Percentiles rank a stretch among this genome's conserved stretches.
Conservation (phyloP, 2,888 invertebrate genomes). For the Melanostoma scalare region DNA sequence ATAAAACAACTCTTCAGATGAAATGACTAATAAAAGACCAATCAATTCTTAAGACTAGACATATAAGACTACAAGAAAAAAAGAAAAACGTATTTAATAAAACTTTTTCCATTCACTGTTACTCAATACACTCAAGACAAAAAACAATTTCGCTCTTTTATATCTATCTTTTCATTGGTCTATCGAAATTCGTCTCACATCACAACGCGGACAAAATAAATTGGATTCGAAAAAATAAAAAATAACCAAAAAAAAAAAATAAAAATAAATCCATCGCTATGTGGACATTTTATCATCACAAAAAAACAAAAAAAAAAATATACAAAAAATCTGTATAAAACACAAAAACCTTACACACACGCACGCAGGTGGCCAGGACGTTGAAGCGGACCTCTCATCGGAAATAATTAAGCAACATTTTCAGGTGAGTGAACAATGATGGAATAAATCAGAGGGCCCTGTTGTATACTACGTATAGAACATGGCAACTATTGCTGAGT, state of each 20-base stretch:
- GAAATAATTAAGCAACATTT: conserved; percentile 83
- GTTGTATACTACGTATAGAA: too few species aligned
- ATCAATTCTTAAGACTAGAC: too few species aligned
- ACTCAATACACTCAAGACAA: conserved; percentile 63
- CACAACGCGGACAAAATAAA: conserved; percentile 36
- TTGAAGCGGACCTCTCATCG: conserved; percentile 82
- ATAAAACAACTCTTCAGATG: too few species aligned
- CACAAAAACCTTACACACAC: conserved; percentile 75
- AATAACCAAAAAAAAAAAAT: conserved; percentile 26
- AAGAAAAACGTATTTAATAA: conserved; percentile 18
- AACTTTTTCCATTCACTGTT: conserved; percentile 36
- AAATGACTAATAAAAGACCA: too few species aligned
- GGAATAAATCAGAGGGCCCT: conserved; percentile 42
- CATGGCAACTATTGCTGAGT: conserved; percentile 29
- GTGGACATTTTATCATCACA: conserved; percentile 36
- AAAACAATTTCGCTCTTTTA: conserved; percentile 52
- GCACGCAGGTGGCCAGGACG: conserved; percentile 81
- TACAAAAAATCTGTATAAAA: conserved; percentile 75
- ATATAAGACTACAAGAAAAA: neutral
- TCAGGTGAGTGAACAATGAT: conserved; percentile 79
- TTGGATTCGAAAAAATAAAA: conserved; percentile 59
- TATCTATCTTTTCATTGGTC: conserved; percentile 69
- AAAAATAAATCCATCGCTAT: conserved; percentile 39
- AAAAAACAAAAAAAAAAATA: conserved; percentile 49
- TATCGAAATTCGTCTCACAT: conserved; percentile 60